Base-by-base conservation (phyloP, 2,888 invertebrate species). In the Agriotes lineatus region DNA sequence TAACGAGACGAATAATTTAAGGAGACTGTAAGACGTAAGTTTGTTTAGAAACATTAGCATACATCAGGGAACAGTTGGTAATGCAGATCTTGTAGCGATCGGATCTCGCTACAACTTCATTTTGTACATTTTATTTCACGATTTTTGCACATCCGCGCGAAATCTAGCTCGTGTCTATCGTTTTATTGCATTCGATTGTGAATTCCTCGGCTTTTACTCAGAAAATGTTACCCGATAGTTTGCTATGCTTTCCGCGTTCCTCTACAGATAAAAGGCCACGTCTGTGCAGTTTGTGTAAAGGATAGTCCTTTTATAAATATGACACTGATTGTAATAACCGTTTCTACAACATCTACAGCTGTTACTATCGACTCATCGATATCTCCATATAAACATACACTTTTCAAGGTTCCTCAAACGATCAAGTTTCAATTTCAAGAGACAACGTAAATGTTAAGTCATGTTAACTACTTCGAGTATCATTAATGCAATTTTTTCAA, bases 91-190 rank as follows among this genome's bases (percentile, higher is more conserved):
- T 63, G 72, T 61, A 60, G 42, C 45, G 72, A 72, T 72, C 60
- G 59, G 68, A 70, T 72, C 70, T 72, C 67, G 45, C 33, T 69
- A 72, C 72, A 72, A 72, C 70, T 72, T 72, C 67, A 72, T 70
- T 72, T 72, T 68, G 62, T 67, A 66, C 66, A 54, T 68, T 72
- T 70, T 68, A 72, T 72, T 70, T 72, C 59, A 44, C 50, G 35
- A 56, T 69, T 62, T 69, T 65, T 60, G 25, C 39, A 39, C 67
- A 58, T 57, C 62, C 14, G 57, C 54, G 62, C 42, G 20, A 67
- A 67, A 62, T 67, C 67, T 67, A 67, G 62, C 60, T 67, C 67
- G 60, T 60, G 67, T 67, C 60, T 60, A 67, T 67, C 54, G 60
- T 67, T 67, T 67, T 67, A 67, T 67, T 67, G 60, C 67, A 48